Percentiles rank a stretch among this genome's conserved stretches.
These are phyloP conservation scores for Scolanthus callimorphus DNA, from an alignment of 92 coral and sea anemone genomes.

Conservation along the genomic window DNA sequence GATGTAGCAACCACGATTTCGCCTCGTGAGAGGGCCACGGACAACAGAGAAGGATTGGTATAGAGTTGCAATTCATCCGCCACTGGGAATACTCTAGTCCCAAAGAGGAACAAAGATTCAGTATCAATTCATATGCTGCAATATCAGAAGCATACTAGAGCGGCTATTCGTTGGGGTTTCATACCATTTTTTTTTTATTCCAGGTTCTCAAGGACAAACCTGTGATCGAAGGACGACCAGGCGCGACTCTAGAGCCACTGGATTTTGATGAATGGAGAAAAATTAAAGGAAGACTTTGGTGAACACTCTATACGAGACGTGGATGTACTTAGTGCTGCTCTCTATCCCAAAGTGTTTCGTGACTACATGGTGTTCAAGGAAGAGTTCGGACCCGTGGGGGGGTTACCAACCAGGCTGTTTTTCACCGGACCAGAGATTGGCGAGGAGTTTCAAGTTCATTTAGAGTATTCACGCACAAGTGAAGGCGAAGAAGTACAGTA, in stretches of 20 bases:
- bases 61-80: too few relatives aligned
- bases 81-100: too few relatives aligned
- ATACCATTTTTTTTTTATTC: too few relatives aligned
- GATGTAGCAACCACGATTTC: too few relatives aligned
- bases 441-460: constrained; percentile 89
- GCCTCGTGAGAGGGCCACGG: too few relatives aligned
- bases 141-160: too few relatives aligned
- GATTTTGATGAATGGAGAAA: constrained; percentile 79
- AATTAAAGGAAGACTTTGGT: constrained; percentile 84
- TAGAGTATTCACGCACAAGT: too few relatives aligned
- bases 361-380: constrained; percentile 91
- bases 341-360: constrained; percentile 88
- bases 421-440: constrained; percentile 98
- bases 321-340: constrained; percentile 92
- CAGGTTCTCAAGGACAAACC: constrained; percentile 90
- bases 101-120: too few relatives aligned
- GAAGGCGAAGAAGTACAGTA: too few relatives aligned
- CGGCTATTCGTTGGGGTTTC: too few relatives aligned
- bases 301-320: constrained; percentile 61
- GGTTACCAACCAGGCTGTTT: constrained; percentile 87
- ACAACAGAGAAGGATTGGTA: too few relatives aligned
- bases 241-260: constrained; percentile 76
- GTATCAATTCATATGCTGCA: too few relatives aligned
- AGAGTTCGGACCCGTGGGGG: constrained; percentile 92
- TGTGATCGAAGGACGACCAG: constrained; percentile 90